Conservation (phyloP, 2,888 invertebrate genomes). For the Noctua comes region DNA sequence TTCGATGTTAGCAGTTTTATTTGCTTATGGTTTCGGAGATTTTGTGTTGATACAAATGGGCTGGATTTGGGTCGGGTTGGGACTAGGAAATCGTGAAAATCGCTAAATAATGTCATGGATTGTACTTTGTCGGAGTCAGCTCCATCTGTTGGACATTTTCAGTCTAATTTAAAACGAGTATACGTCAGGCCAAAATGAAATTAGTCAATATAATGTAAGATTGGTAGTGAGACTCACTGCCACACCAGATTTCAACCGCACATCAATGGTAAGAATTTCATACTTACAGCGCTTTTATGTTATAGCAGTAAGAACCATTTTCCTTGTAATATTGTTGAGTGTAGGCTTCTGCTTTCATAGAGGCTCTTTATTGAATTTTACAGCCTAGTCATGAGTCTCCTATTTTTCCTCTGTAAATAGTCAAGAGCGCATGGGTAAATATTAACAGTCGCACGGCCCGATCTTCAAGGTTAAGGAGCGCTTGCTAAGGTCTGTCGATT, state of each 20-base stretch:
- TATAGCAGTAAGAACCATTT: background rate
- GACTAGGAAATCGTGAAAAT: constrained; percentile 4
- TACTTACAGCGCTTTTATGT: no score
- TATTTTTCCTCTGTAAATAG: no score
- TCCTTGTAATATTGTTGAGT: background rate
- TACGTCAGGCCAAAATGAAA: background rate
- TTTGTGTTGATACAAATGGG: constrained; percentile 51
- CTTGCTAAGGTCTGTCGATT: background rate
- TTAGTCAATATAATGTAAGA: no score
- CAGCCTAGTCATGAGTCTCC: no score
- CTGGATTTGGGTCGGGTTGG: constrained; percentile 24
- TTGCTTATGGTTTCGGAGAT: constrained; percentile 54
- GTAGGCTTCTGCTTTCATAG: background rate
- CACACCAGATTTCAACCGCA: no score
- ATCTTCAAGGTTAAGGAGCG: background rate
- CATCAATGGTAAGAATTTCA: no score
- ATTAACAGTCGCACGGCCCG: background rate
- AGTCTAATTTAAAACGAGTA: background rate
- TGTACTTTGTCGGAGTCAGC: background rate
- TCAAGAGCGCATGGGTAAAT: background rate
- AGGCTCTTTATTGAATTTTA: background rate
- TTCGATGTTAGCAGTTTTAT: constrained; percentile 58
- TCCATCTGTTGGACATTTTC: background rate
- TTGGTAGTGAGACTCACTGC: no score
- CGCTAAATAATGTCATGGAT: constrained; percentile 7